phyloP scores from a whole-genome alignment of 1,140 invertebrate genomes.

The Mactra quadrangularis region DNA sequence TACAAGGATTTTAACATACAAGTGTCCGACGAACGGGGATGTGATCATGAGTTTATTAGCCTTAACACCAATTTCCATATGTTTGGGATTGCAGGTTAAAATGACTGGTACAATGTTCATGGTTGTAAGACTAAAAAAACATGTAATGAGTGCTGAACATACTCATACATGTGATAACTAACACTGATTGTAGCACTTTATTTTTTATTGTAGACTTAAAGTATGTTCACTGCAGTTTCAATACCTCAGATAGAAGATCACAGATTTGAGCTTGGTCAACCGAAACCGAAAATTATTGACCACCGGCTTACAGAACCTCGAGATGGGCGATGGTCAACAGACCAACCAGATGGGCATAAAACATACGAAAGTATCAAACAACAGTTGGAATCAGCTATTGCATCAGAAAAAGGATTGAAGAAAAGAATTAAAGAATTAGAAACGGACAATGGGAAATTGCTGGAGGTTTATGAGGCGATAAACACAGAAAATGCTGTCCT shows the following conservation, averaged over 20 bases:
- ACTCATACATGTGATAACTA: no score
- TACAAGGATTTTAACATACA: no score
- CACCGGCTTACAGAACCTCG: background rate
- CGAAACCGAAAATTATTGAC: slow-evolving; percentile 36
- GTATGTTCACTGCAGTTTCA: slow-evolving; percentile 37
- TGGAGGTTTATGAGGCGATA: slow-evolving; percentile 28
- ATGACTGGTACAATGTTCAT: no score
- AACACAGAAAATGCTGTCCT: slow-evolving; percentile 2
- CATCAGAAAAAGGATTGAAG: slow-evolving; percentile 14
- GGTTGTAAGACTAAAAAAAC: no score
- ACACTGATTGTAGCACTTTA: no score
- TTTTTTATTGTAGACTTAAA: no score
- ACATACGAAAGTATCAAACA: slow-evolving; percentile 25
- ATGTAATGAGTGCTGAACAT: no score
- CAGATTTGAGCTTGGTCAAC: background rate
- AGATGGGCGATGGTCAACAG: background rate
- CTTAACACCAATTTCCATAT: no score
- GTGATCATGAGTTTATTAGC: no score
- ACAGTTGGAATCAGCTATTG: slow-evolving; percentile 11
- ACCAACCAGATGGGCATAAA: background rate
- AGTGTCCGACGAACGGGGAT: no score
- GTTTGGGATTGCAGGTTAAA: no score
- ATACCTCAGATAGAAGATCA: slow-evolving; percentile 28
- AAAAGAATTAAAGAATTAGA: slow-evolving; percentile 43
- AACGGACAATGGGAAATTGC: slow-evolving; percentile 24